Evolutionary conservation across 1,140 invertebrate genomes (phyloP), one percentile per base, ranked within the genome.

Genomic region (Drosophila orena): DNA sequence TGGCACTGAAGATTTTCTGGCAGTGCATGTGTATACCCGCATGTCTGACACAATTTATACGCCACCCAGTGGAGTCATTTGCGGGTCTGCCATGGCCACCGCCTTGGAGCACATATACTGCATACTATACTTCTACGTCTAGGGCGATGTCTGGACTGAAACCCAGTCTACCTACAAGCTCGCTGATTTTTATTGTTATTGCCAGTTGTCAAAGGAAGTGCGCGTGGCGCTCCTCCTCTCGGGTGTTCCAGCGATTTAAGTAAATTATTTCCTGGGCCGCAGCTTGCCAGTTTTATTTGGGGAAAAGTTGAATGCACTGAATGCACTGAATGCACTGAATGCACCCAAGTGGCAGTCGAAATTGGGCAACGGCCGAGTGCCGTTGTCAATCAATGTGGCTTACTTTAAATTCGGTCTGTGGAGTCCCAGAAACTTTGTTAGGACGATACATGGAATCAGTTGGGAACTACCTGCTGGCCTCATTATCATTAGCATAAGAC

Each of bases 201-300:
- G 83, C 84, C 84, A 89, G 84, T 89, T 89, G 84, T 88, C 83
- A 88, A 88, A 88, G 83, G 83, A 89, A 83, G 83, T 86, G 80
- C 56, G 55, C 79, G 50, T 58, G 57, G 50, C 47, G 40, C 66
- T 43, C 20, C 54, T 22, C 17, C 10, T 11, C 42, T 64, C 42
- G 54, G 59, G 47, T 66, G 22, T 42, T 68, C 65, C 68, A 68
- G 50, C 56, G 72, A 85, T 81, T 88, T 81, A 88, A 54, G 61
- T 81, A 81, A 88, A 86, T 86, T 88, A 81, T 86, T 86, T 86
- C 83, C 83, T 79, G 75, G 65, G 43, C 59, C 47, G 47, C 50
- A 73, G 65, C 73, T 70, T 61, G 65, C 43, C 40, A 43, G 38
- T 17, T 61, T 27, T 22, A 17, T 53, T 44, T 57, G 14, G 50